Evolutionary conservation across 2,797 vertebrate species (phyloP), one percentile per base, ranked within the genome.

Genomic region (Pelobates cultripes): DNA sequence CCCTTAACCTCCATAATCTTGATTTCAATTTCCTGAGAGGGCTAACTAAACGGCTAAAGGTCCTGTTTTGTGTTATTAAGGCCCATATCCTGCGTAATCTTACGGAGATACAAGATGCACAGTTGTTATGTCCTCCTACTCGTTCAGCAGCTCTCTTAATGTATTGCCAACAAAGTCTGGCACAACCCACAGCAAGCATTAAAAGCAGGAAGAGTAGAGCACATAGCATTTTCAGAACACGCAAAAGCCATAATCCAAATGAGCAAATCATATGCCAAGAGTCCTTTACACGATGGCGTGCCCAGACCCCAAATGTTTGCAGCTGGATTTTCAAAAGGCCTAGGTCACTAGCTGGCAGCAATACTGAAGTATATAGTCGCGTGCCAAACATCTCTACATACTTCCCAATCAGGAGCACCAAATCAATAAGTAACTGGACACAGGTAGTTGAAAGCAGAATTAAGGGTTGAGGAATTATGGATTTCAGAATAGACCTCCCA

Each of bases 381-480:
- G 93, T 75, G 4, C 90, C 93, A 43, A 93, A 92, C 0, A 88
- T 90, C 90, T 96, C 97, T 57, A 96, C 94, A 0, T 88, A 92
- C 5, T 96, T 89, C 47, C 95, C 93, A 87, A 96, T 92, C 68
- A 95, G 93, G 68, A 95, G 94, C 14, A 95, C 95, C 84, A 96
- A 92, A 86, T 96, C 92, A 44, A 97, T 95, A 81, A 97, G 89
- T 89, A 96, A 93, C 88, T 93, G 94, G 75, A 97, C 86, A 70
- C 94, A 95, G 68, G 94, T 94, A 80, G 96, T 89, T 85, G 94
- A 96, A 79, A 95, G 88, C 77, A 92, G 93, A 55, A 95, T 79
- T 3, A 91, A 91, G 84, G 93, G 78, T 74, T 80, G 70, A 84
- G 77, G 78, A 60, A 82, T 70, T 72, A 90, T 64, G 51, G 75